Evolutionary conservation across 2,113 vertebrate species (phyloP), one percentile per base, ranked within the genome.

Genomic region (Dendropsophus ebraccatus): DNA sequence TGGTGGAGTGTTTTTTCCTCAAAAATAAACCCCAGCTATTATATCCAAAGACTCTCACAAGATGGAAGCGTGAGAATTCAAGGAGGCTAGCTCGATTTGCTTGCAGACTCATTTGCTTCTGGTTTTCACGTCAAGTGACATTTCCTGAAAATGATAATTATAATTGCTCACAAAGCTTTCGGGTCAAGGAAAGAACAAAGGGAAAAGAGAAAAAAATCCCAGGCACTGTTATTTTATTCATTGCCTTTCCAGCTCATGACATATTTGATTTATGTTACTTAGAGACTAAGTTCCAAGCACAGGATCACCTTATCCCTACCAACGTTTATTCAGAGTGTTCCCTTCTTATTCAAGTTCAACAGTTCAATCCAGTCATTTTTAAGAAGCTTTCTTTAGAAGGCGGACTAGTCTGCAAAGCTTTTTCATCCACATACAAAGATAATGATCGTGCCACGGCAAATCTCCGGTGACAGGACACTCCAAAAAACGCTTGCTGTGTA

Each of bases 281-380:
- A 88, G 91, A 84, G 89, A 89, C 89, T 69, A 84, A 79, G 89
- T 91, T 92, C 87, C 90, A 87, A 89, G 89, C 81, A 37, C 25
- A 83, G 84, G 87, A 92, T 92, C 91, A 92, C 88, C 70, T 92
- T 91, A 89, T 88, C 69, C 79, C 16, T 89, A 93, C 90, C 87
- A 70, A 23, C 17, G 88, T 88, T 90, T 91, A 91, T 89, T 90
- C 89, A 90, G 89, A 90, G 90, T 82, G 91, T 92, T 89, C 83
- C 87, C 65, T 87, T 81, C 77, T 87, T 73, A 52, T 56, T 65
- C 58, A 87, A 91, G 93, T 95, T 95, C 93, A 94, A 91, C 93
- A 95, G 93, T 94, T 93, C 92, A 92, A 19, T 89, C 88, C 52
- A 90, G 90, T 88, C 88, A 92, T 93, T 91, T 87, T 88, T 90